Base-by-base conservation (phyloP, 2,888 invertebrate species). In the Phorcus lineatus region DNA sequence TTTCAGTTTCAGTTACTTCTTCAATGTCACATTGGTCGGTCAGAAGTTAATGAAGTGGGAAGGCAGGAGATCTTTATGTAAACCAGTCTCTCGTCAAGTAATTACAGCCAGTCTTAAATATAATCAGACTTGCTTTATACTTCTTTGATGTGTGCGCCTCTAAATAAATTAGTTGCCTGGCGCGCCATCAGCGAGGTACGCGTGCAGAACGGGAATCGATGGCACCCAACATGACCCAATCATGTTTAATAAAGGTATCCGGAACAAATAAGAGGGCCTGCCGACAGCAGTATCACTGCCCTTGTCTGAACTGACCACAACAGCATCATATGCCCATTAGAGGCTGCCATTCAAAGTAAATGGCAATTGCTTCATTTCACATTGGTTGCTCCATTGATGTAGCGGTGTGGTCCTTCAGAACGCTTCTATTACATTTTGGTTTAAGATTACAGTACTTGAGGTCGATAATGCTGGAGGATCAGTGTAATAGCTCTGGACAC, bases 91-190 rank as follows among this genome's bases (percentile, higher is more conserved):
- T 62, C 62, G 62, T 62, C 28, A 62, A 62, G 62, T 28, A 62
- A 62, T 62, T 62, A 62, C 62, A 6, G 17, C 16, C 62, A 62
- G 28, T 62, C 62, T 62, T 62, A 62, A 28, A 62, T 62, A 24
- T 62, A 62, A 62, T 62, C 62, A 62, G 28, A 62, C 28, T 62
- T 62, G 28, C 24, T 62, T 62, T 62, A 62, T 62, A 62, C n/a
- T 62, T 28, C 62, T 62, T 62, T 62, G 62, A 62, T 62, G 28
- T 62, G 62, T 28, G 62, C 62, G 13, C 16, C 62, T 62, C 28
- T 24, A 24, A 24, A 62, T 62, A 62, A 62, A 62, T 62, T 62
- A 62, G 62, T 24, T 28, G 62, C 24, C 62, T 62, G 17, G 24
- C 28, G 28, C 19, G 62, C 62, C 62, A 62, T 24, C 62, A 62